Base-by-base conservation (phyloP, 2,113 vertebrate species). In the Nyctereutes procyonoides region DNA sequence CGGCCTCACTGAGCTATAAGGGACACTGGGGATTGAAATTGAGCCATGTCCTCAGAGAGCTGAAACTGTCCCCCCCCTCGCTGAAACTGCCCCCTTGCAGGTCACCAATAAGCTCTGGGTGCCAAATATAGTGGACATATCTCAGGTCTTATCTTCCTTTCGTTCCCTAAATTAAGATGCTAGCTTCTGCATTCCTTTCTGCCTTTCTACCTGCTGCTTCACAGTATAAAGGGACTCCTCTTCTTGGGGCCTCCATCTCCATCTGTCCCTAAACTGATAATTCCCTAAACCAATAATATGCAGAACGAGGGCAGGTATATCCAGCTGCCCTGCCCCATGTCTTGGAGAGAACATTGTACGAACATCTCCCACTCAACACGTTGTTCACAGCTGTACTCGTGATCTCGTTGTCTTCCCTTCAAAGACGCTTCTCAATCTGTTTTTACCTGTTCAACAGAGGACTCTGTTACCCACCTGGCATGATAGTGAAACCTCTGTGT, bases 281-380 rank as follows among this genome's bases (percentile, higher is more conserved):
- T 24, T 17, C 19, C 32, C n/a, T 16, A 24, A 5, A n/a, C 4
- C 2, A 32, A 43, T 43, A 43, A 43, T 16, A 24, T 2, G 62
- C 77, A 30, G 93, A 63, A 17, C 0, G 6, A 13, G 17, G 55
- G 43, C 30, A 20, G 22, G 43, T 22, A 11, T 13, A 13, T 20
- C 11, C 63, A 17, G 30, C 22, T 65, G 56, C 56, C 69, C 51
- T 3, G 19, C 35, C 35, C 1, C 2, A 13, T n/a, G 17, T 86
- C 67, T n/a, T 38, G 7, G 19, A 51, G 63, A 58, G 55, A 11
- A 13, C 14, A 2, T 43, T 15, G 32, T 77, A 19, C 32, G 16
- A 4, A 16, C 4, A 0, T 14, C 1, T n/a, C 14, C 62, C 6
- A 4, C 35, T 62, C 58, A 19, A 2, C 14, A 5, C 2, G 8